Conservation (phyloP, 2,888 invertebrate genomes). For the Salpingus planirostris region DNA sequence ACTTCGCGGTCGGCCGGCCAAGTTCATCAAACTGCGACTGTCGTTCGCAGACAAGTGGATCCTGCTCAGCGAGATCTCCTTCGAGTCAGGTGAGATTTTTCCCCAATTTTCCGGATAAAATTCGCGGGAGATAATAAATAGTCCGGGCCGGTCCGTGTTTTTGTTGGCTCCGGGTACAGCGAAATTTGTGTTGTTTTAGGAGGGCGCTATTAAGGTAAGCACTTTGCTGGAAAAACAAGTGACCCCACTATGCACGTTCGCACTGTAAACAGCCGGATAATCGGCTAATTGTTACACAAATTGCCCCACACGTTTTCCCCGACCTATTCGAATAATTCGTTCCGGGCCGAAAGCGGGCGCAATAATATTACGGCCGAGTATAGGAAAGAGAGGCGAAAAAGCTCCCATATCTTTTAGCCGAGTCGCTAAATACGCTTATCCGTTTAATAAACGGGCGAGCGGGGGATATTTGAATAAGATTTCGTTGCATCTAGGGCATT, state of each 20-base stretch:
- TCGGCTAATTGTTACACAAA: slow-evolving; percentile 20
- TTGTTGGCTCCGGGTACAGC: slow-evolving; percentile 7
- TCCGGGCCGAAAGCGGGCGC: no score
- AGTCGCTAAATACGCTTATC: no score
- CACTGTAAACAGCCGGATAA: slow-evolving; percentile 18
- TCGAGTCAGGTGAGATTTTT: slow-evolving; percentile 70
- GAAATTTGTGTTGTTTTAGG: slow-evolving; percentile 20
- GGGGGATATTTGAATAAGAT: no score
- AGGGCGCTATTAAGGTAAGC: slow-evolving; percentile 19
- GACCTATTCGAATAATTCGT: no score
- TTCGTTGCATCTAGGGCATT: no score
- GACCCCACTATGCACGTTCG: slow-evolving; percentile 18
- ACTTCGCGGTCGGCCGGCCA: slow-evolving; percentile 64
- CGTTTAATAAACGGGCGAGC: no score
- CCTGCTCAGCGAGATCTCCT: slow-evolving; percentile 79
- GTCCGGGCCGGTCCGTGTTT: no score
- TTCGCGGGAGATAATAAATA: no score
- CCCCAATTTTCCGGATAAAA: no score
- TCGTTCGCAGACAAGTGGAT: slow-evolving; percentile 79
- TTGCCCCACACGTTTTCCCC: slow-evolving; percentile 15
- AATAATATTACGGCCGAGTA: no score
- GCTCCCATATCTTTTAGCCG: no score
- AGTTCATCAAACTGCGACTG: slow-evolving; percentile 65
- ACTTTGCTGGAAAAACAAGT: slow-evolving; percentile 24
- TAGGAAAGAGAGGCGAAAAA: no score